phyloP scores from a whole-genome alignment of 2,888 invertebrate species.

The Neocrepidodera transversa region DNA sequence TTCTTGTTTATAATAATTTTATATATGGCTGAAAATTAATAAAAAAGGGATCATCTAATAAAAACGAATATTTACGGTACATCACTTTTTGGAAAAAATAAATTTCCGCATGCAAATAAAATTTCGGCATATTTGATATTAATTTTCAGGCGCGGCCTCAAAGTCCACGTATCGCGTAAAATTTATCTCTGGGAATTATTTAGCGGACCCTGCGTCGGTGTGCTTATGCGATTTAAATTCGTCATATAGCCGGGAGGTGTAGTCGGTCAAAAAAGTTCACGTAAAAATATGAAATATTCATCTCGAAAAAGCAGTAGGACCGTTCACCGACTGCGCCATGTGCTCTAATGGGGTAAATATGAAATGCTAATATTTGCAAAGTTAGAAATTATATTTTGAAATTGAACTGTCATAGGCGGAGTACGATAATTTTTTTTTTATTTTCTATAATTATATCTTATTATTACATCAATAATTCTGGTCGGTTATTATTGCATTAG shows the following conservation, averaged over 20 bases:
- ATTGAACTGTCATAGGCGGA: constrained; percentile 55
- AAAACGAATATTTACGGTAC: constrained; percentile 13
- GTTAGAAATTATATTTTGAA: constrained; percentile 58
- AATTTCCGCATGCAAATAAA: constrained; percentile 36
- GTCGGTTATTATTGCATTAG: constrained; percentile 18
- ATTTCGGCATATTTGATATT: constrained; percentile 39
- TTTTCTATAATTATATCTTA: too few relatives aligned
- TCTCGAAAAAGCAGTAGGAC: constrained; percentile 50
- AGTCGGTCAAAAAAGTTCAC: constrained; percentile 51
- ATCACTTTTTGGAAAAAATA: constrained; percentile 21
- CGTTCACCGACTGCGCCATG: constrained; percentile 50
- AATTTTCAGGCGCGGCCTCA: constrained; percentile 39
- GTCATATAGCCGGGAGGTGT: constrained; percentile 54
- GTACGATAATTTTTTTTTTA: too few relatives aligned
- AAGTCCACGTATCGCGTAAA: constrained; percentile 43
- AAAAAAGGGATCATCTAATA: not conserved
- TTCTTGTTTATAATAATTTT: too few relatives aligned
- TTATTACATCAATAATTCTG: too few relatives aligned
- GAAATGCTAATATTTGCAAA: constrained; percentile 60
- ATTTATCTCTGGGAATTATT: constrained; percentile 56
- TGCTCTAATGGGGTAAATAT: constrained; percentile 59
- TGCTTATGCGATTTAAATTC: constrained; percentile 58
- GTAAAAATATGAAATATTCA: constrained; percentile 56
- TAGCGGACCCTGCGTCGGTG: constrained; percentile 55
- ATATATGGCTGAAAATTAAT: too few relatives aligned